Percentiles rank a stretch among this genome's conserved stretches.
Evolutionary conservation across 2,888 invertebrate species (phyloP).

Genomic region (Laothoe populi): DNA sequence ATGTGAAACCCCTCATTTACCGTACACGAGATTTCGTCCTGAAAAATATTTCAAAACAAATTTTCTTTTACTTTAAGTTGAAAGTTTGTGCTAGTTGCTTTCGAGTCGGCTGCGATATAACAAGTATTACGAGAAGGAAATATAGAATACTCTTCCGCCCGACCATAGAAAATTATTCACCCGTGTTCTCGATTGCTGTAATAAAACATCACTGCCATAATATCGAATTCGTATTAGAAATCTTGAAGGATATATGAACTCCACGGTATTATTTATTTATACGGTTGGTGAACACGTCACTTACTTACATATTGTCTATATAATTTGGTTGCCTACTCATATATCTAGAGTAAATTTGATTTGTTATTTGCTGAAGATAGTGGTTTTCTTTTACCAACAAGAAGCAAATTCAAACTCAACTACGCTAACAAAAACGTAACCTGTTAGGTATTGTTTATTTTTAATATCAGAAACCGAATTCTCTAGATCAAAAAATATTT

Average conservation of each 20-base stretch:
- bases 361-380: not conserved
- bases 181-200: conserved; percentile 43
- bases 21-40: conserved; percentile 58
- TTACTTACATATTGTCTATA: conserved; percentile 5
- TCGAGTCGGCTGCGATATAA: conserved; percentile 64
- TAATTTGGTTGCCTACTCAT: conserved; percentile 4
- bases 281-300: conserved; percentile 14
- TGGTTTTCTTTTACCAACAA: not conserved
- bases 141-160: conserved; percentile 53
- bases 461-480: no score
- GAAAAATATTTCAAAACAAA: conserved; percentile 68
- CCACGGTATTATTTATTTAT: conserved; percentile 13
- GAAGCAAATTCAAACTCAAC: not conserved
- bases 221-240: conserved; percentile 13
- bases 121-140: conserved; percentile 58
- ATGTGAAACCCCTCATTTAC: conserved; percentile 58
- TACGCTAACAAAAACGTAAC: not conserved
- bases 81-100: conserved; percentile 74
- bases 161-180: conserved; percentile 56
- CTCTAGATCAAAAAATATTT: no score
- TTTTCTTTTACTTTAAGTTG: conserved; percentile 64
- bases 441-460: not conserved
- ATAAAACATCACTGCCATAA: conserved; percentile 31
- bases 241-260: conserved; percentile 15
- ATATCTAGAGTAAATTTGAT: not conserved